Percentiles rank a stretch among this genome's conserved stretches.
Evolutionary conservation across 2,888 invertebrate species (phyloP).

Genomic region (Cosmorhoe ocellata): DNA sequence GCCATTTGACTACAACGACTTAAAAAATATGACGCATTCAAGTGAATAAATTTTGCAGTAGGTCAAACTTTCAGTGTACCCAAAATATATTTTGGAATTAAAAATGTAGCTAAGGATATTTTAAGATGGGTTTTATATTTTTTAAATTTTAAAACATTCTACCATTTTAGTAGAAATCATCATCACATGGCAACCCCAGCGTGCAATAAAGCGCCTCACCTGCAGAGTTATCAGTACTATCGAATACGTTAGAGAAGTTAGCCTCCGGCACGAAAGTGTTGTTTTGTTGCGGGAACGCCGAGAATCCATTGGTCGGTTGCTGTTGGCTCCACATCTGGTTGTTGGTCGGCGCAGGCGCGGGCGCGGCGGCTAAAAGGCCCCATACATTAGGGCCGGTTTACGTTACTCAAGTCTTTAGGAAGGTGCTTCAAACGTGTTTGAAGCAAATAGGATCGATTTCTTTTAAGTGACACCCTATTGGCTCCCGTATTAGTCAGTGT

Average conservation of each 20-base stretch:
- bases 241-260: slow-evolving; percentile 94
- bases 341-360: slow-evolving; percentile 47
- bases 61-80: too few species aligned
- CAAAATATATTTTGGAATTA: too few species aligned
- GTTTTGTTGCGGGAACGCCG: slow-evolving; percentile 54
- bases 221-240: slow-evolving; percentile 85
- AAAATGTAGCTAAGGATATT: too few species aligned
- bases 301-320: slow-evolving; percentile 56
- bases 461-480: too few species aligned
- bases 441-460: too few species aligned
- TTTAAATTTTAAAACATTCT: too few species aligned
- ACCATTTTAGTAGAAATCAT: slow-evolving; percentile 19
- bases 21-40: too few species aligned
- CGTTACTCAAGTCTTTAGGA: too few species aligned
- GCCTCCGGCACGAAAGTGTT: slow-evolving; percentile 91
- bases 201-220: slow-evolving; percentile 76
- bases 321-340: slow-evolving; percentile 37
- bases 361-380: slow-evolving; percentile 33
- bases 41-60: too few species aligned
- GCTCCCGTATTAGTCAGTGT: too few species aligned
- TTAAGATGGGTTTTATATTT: too few species aligned
- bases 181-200: slow-evolving; percentile 39
- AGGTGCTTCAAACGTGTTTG: too few species aligned
- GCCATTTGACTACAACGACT: slow-evolving; percentile 24
- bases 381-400: neutral